Base-by-base conservation (phyloP, 23 tunicate species). In the Styela plicata region DNA sequence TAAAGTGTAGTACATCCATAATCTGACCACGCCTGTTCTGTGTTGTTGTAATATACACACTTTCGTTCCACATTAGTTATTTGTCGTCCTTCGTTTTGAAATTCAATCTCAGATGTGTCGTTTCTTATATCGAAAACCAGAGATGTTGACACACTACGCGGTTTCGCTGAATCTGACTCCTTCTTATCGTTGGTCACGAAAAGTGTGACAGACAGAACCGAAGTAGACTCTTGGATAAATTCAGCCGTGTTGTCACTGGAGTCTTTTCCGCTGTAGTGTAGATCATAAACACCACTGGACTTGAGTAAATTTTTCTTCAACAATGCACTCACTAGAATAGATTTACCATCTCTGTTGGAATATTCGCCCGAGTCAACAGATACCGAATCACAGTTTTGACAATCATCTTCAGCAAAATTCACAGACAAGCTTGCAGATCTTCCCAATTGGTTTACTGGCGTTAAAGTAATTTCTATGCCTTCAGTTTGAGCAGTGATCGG, bases 1-100 rank as follows among this genome's bases (percentile, higher is more conserved):
- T 27, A 71, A 16, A 66, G 69, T 17, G 85, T 18, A 0, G 22
- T 0, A 33, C 93, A 88, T 52, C 93, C 93, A 28, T 57, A 13
- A 2, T 71, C 79, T 0, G 84, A 83, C 93, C 93, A 88, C 13
- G 36, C 33, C 13, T 44, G 22, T 36, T 34, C 29, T 25, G 2
- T 10, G 24, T 67, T 1, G 64, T 21, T 53, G 0, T 33, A 24
- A 44, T 36, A 76, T 17, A 76, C 81, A 53, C 81, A 76, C 44
- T 76, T 52, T 7, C 67, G 81, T 21, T 52, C 24, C 27, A 44
- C n/a, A 22, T n/a, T 53, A 22, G 65, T 33, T 19, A 76, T 22
- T 65, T 57, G 28, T 2, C 63, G 21, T 53, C 81, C 53, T 3
- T 27, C 17, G 20, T 34, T 34, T 21, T 71, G 32, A n/a, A 71